Conservation (phyloP, 1,140 invertebrate species). For the Cardiocondyla obscurior region DNA sequence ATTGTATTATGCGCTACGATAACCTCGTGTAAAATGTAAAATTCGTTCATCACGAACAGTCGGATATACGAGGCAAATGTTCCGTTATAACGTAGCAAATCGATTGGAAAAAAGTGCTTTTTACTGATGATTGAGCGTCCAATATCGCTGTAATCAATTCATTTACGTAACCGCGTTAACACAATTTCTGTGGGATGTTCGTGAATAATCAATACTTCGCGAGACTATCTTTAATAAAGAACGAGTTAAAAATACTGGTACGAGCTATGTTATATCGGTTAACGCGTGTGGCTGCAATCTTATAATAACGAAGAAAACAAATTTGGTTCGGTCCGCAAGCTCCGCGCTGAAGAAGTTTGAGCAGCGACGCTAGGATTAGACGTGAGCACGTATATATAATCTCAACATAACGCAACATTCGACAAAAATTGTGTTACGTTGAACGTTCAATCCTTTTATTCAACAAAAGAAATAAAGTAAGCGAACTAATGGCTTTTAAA, state of each 20-base stretch:
- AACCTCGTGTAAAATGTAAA: constrained; percentile 3
- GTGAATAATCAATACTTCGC: constrained; percentile 51
- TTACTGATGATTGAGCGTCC: constrained; percentile 23
- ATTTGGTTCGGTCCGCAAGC: neutral
- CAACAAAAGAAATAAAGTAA: neutral
- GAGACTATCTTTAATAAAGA: constrained; percentile 50
- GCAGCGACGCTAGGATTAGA: neutral
- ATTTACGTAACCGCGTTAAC: constrained; percentile 47
- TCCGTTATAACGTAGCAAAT: neutral
- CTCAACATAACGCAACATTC: neutral
- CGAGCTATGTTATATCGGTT: constrained; percentile 1
- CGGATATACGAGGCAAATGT: neutral
- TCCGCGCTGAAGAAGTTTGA: neutral
- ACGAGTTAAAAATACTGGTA: constrained; percentile 31
- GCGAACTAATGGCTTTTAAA: neutral
- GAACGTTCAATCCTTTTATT: neutral
- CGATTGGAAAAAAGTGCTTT: constrained; percentile 8
- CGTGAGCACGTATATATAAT: neutral
- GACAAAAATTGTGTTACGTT: neutral
- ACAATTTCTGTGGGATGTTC: constrained; percentile 33
- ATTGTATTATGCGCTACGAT: neutral
- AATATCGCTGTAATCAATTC: constrained; percentile 26
- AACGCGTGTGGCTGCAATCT: constrained; percentile 1
- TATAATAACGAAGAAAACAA: constrained; percentile 18
- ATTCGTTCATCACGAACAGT: neutral